Percentiles rank a stretch among this genome's conserved stretches.
Conservation (phyloP, 2,888 invertebrate genomes). For the Calameuta pallipes region DNA sequence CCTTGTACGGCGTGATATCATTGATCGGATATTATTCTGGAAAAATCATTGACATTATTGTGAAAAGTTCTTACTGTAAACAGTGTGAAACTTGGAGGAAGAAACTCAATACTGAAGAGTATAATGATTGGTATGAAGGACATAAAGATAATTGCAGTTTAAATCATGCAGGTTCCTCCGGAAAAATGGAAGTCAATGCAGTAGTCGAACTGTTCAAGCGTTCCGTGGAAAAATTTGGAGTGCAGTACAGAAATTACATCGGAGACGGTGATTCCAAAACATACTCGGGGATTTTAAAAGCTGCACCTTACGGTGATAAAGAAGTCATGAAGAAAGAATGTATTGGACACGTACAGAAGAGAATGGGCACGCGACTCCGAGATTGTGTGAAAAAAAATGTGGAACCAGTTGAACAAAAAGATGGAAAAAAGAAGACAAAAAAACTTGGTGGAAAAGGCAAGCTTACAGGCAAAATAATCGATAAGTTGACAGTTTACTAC, state of each 20-base stretch:
- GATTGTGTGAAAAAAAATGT: slow-evolving; percentile 21
- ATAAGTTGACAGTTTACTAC: background rate
- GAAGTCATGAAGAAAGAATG: slow-evolving; percentile 23
- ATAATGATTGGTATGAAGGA: slow-evolving; percentile 33
- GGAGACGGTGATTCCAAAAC: slow-evolving; percentile 12
- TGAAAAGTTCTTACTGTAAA: slow-evolving; percentile 31
- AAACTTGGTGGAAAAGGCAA: slow-evolving; percentile 3
- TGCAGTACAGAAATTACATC: slow-evolving; percentile 12
- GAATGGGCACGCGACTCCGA: slow-evolving; percentile 19
- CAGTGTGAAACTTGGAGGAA: slow-evolving; percentile 29
- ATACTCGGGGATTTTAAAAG: slow-evolving; percentile 4
- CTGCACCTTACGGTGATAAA: slow-evolving; percentile 13
- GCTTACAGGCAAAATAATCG: background rate
- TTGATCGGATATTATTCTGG: slow-evolving; percentile 31
- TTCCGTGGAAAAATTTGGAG: slow-evolving; percentile 21
- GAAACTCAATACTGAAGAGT: slow-evolving; percentile 30
- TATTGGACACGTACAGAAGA: slow-evolving; percentile 19
- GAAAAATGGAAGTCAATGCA: slow-evolving; percentile 29
- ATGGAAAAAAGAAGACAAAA: slow-evolving; percentile 14
- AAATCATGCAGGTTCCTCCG: slow-evolving; percentile 26
- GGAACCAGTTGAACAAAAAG: slow-evolving; percentile 15
- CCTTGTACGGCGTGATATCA: slow-evolving; percentile 26
- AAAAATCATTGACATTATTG: slow-evolving; percentile 28
- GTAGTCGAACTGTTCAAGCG: slow-evolving; percentile 30
- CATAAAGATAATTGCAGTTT: slow-evolving; percentile 23